Evolutionary conservation across 37 sponge, comb jelly and placozoan species (phyloP).

Genomic region (Bolinopsis microptera): DNA sequence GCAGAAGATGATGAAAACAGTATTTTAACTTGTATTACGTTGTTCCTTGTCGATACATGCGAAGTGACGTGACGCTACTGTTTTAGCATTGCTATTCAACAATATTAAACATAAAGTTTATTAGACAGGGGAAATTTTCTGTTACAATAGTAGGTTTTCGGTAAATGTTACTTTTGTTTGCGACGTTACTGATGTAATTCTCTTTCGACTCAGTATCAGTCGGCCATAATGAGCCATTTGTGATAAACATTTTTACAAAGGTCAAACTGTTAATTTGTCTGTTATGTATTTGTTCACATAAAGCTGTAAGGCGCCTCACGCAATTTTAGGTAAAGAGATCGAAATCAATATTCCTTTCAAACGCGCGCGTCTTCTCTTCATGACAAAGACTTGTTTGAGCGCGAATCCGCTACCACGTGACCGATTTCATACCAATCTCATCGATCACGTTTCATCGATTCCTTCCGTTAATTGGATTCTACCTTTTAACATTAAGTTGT

Average conservation of each 20-base stretch:
- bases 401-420: not conserved
- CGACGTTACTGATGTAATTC: not conserved
- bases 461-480: not conserved
- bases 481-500: not conserved
- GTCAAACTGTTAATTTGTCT: not conserved
- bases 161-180: not conserved
- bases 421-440: not conserved
- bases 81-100: not conserved
- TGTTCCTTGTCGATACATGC: not conserved
- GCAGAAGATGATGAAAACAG: no score
- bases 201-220: not conserved
- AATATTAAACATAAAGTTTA: not conserved
- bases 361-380: not conserved
- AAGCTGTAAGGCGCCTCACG: not conserved
- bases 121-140: not conserved
- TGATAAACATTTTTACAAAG: not conserved
- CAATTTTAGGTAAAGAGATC: not conserved
- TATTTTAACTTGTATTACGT: not conserved
- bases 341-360: not conserved
- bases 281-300: not conserved
- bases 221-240: not conserved
- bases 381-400: not conserved
- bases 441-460: not conserved
- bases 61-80: not conserved
- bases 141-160: not conserved